Percentiles rank a stretch among this genome's conserved stretches.
phyloP scores from a whole-genome alignment of 2,797 vertebrate species.

The Hydrolagus colliei region DNA sequence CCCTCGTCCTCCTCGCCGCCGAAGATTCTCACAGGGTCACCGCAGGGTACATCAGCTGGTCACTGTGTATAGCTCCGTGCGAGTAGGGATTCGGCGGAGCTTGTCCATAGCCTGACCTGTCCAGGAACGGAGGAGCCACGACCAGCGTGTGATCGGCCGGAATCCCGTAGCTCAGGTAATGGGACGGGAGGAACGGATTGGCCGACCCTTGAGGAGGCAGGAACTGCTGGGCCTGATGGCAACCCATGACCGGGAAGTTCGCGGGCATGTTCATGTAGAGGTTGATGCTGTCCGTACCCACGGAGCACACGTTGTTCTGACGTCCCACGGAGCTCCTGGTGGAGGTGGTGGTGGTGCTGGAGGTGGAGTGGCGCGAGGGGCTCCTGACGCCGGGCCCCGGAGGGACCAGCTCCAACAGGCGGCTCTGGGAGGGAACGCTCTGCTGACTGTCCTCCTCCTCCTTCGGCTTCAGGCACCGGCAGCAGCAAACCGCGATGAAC shows the following conservation, averaged over 20 bases:
- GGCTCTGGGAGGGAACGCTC: constrained; percentile 43
- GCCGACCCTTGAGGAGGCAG: constrained; percentile 24
- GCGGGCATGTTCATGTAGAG: constrained; percentile 40
- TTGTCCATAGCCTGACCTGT: constrained; percentile 41
- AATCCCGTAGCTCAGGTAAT: constrained; percentile 39
- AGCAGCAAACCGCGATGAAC: constrained; percentile 52
- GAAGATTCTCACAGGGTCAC: constrained; percentile 19
- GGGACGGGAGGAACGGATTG: constrained; percentile 41
- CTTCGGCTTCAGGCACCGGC: constrained; percentile 48
- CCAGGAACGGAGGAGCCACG: constrained; percentile 44
- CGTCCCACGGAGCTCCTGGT: constrained; percentile 34
- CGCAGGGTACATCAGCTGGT: neutral
- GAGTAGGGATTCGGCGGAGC: neutral
- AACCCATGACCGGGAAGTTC: constrained; percentile 35
- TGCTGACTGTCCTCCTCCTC: constrained; percentile 35
- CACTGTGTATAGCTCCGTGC: neutral
- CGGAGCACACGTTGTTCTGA: constrained; percentile 37
- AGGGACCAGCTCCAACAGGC: constrained; percentile 46
- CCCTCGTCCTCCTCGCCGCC: no score
- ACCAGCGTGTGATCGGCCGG: constrained; percentile 39
- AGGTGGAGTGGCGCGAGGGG: constrained; percentile 44
- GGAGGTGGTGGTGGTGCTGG: constrained; percentile 43
- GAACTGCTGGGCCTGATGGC: constrained; percentile 39
- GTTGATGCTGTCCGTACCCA: constrained; percentile 43
- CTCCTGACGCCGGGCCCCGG: constrained; percentile 41